phyloP scores from a whole-genome alignment of 2,113 vertebrate species.

The Pagrus major region DNA sequence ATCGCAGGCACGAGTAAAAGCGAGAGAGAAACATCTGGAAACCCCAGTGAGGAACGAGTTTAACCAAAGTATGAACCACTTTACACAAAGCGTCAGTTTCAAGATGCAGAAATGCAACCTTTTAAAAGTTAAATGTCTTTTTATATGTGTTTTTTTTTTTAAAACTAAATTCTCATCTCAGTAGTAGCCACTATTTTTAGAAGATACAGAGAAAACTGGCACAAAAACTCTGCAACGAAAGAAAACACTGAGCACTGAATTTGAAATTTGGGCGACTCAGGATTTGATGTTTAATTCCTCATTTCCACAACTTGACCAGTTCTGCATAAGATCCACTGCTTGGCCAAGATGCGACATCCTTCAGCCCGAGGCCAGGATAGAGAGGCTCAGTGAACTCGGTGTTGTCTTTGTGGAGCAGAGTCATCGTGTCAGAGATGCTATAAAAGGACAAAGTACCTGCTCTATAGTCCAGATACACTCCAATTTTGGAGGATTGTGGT shows the following conservation, averaged over 20 bases:
- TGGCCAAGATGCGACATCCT: fast-evolving
- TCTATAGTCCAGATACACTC: neutral
- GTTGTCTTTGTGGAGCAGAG: conserved; percentile 4
- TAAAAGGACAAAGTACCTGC: conserved; percentile 42
- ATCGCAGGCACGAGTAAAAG: too few relatives aligned
- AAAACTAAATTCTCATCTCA: neutral
- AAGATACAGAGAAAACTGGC: neutral
- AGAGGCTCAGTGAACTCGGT: conserved; percentile 36
- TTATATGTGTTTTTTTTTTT: too few relatives aligned
- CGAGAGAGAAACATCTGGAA: too few relatives aligned
- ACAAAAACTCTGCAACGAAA: neutral
- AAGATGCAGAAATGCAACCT: too few relatives aligned
- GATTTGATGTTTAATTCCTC: too few relatives aligned
- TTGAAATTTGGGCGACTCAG: neutral
- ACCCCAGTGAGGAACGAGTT: too few relatives aligned
- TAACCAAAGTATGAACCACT: too few relatives aligned
- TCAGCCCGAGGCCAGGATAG: conserved; percentile 28
- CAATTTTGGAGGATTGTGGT: fast-evolving
- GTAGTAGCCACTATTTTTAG: neutral
- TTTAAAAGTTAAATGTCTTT: too few relatives aligned
- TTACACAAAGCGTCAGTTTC: too few relatives aligned
- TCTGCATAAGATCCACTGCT: neutral
- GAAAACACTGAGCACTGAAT: too few relatives aligned
- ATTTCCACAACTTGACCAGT: conserved; percentile 4
- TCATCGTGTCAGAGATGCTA: neutral